These are phyloP conservation scores for Timandra comae DNA, from an alignment of 2,888 invertebrate genomes.

Conservation along the genomic window DNA sequence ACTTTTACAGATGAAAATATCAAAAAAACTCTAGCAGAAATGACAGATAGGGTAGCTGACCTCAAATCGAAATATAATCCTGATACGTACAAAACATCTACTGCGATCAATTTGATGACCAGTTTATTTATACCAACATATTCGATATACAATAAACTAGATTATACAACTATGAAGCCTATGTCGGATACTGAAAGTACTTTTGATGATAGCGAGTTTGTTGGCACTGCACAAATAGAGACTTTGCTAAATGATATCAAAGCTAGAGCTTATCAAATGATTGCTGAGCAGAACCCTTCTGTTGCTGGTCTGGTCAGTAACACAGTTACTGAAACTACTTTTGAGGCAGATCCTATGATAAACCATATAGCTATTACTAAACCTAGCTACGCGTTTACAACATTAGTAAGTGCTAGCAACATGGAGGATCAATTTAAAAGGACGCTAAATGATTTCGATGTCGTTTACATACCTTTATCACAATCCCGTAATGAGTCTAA, in stretches of 20 bases:
- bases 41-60: constrained; percentile 3
- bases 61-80: constrained; percentile 2
- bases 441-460: constrained; percentile 7
- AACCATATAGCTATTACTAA: constrained; percentile 14
- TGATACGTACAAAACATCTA: not conserved
- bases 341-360: constrained; percentile 27
- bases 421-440: constrained; percentile 15
- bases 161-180: constrained; percentile 3
- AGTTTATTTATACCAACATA: constrained; percentile 1
- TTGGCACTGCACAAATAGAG: constrained; percentile 43
- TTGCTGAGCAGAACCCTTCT: constrained; percentile 31
- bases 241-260: constrained; percentile 43
- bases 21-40: constrained; percentile 2
- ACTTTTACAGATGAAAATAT: constrained; percentile 1
- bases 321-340: constrained; percentile 37
- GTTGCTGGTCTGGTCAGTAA: constrained; percentile 33
- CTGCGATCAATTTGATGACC: no score
- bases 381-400: constrained; percentile 15
- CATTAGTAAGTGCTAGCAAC: constrained; percentile 16
- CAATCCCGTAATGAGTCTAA: constrained; percentile 17
- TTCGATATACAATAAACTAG: constrained; percentile 4
- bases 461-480: constrained; percentile 3
- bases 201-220: constrained; percentile 3
- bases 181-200: not conserved
- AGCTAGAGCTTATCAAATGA: constrained; percentile 33